Base-by-base conservation (phyloP, 2,797 vertebrate species). In the Pteronotus mesoamericanus region DNA sequence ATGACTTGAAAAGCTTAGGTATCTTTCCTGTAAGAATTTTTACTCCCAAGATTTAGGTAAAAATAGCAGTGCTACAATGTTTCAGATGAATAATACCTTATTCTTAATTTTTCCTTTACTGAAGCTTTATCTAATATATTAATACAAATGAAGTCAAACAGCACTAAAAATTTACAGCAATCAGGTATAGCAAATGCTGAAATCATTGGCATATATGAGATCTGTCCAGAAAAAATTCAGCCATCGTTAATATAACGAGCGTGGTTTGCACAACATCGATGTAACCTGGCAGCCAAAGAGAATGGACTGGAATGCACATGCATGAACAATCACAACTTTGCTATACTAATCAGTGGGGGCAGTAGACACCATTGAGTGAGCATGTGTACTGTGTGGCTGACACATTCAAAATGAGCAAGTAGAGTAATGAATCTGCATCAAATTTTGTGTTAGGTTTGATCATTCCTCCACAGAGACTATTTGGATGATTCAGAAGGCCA, bases 1-100 rank as follows among this genome's bases (percentile, higher is more conserved):
- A 94, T 64, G 92, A 92, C 94, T 94, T 95, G n/a, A 83, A 96
- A 94, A 91, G 80, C 64, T 95, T 94, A 86, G 51, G 22, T 84
- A 83, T 90, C 53, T 86, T 86, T 89, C 51, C 75, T 48, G 2
- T 44, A 75, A 90, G 72, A 83, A 75, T 26, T 94, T 97, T 94
- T 79, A 64, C n/a, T 85, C 55, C 39, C 46, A 74, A 93, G 55
- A 79, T 89, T 94, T 95, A 88, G 69, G 72, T 94, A 59, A 91
- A 66, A 94, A 92, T 75, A 92, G 21, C 92, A 42, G 24, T 24
- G 14, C 44, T 79, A 79, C 22, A 74, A 69, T 86, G n/a, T 86
- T 83, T 74, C 32, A 85, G 71, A 68, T 92, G 22, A 92, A 80
- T 89, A 68, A 69, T 80, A 84, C 32, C 34, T 46, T 77, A 87